These are phyloP conservation scores for Chelonus formosanus DNA, from an alignment of 2,888 invertebrate genomes.

Conservation along the genomic window DNA sequence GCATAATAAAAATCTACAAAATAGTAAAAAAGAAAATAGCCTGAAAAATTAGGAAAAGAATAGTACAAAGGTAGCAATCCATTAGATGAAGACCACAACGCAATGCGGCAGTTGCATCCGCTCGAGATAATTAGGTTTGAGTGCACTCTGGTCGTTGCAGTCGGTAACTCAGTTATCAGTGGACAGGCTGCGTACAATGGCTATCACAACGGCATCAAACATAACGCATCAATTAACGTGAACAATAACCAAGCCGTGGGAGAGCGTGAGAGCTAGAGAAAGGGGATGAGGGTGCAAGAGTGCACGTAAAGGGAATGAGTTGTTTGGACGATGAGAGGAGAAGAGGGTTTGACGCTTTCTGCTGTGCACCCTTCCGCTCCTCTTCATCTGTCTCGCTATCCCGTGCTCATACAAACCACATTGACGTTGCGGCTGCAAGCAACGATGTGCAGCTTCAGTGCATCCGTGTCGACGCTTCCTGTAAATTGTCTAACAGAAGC, in stretches of 20 bases:
- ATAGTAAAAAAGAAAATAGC: no score
- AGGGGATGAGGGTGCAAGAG: slow-evolving; percentile 16
- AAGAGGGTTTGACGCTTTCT: slow-evolving; percentile 1
- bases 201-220: slow-evolving; percentile 66
- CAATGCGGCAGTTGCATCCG: slow-evolving; percentile 63
- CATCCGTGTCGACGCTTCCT: slow-evolving; percentile 35
- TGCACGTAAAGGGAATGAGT: not conserved
- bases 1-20: no score
- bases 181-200: slow-evolving; percentile 64
- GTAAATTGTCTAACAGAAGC: no score
- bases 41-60: slow-evolving; percentile 23
- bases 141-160: slow-evolving; percentile 65
- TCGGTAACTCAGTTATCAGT: slow-evolving; percentile 66
- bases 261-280: slow-evolving; percentile 37
- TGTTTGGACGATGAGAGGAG: slow-evolving; percentile 34
- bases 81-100: slow-evolving; percentile 46
- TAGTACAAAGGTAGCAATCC: slow-evolving; percentile 32
- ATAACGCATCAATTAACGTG: slow-evolving; percentile 67
- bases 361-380: slow-evolving; percentile 16
- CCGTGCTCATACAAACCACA: slow-evolving; percentile 27
- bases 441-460: slow-evolving; percentile 38
- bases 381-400: slow-evolving; percentile 30
- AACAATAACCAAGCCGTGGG: slow-evolving; percentile 63
- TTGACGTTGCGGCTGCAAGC: slow-evolving; percentile 32
- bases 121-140: slow-evolving; percentile 66